A percentile compares a stretch with the other conserved stretches of the same genome.
phyloP scores from a whole-genome alignment of 2,797 vertebrate species.

The Fistularia commersonii region DNA sequence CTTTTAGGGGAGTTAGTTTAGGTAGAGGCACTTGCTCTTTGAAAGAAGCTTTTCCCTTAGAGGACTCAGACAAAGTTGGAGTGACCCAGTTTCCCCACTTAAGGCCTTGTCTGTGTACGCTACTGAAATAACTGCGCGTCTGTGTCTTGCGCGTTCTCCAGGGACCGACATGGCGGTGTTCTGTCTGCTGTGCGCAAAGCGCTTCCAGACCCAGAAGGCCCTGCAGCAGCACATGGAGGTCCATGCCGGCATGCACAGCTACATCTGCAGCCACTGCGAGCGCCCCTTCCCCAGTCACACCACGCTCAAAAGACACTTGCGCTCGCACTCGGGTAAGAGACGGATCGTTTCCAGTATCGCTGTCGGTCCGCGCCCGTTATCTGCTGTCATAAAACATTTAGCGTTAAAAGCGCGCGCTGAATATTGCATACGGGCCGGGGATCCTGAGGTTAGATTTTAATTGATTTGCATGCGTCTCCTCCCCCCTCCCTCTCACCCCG shows the following conservation, averaged over 20 bases:
- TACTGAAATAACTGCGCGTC: constrained; percentile 75
- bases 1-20: constrained; percentile 76
- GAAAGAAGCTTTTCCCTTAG: constrained; percentile 76
- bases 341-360: constrained; percentile 4
- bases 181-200: constrained; percentile 98
- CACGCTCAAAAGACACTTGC: constrained; percentile 95
- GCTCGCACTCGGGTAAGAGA: constrained; percentile 91
- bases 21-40: constrained; percentile 76
- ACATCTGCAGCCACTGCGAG: constrained; percentile 98
- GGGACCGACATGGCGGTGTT: constrained; percentile 98
- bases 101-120: constrained; percentile 73
- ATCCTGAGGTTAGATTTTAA: constrained; percentile 56
- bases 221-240: constrained; percentile 99
- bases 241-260: constrained; percentile 95
- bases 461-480: constrained; percentile 62
- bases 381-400: constrained; percentile 11
- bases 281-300: constrained; percentile 98
- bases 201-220: constrained; percentile 97
- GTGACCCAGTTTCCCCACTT: constrained; percentile 80
- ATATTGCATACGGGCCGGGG: constrained; percentile 58
- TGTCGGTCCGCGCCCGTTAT: constrained; percentile 5
- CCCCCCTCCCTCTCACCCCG: constrained; percentile 31
- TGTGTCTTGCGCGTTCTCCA: constrained; percentile 73
- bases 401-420: constrained; percentile 26
- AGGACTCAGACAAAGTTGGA: constrained; percentile 78